Percentiles rank a stretch among this genome's conserved stretches.
phyloP scores from a whole-genome alignment of 2,797 vertebrate species.

The Manis javanica region DNA sequence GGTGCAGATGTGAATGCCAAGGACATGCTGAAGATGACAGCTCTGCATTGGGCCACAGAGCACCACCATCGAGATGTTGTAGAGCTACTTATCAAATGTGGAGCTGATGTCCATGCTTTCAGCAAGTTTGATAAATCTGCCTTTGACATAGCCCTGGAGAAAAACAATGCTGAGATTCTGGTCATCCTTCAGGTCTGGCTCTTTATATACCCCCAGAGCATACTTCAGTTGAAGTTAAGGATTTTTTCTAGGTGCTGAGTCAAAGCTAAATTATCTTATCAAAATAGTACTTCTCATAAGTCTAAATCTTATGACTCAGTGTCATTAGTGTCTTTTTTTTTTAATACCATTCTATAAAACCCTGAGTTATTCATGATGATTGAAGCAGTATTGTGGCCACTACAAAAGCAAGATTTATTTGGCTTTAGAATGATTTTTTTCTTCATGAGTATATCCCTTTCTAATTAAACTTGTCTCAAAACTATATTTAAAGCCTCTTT shows the following conservation, averaged over 20 bases:
- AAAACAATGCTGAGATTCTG: constrained; percentile 92
- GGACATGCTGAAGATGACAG: constrained; percentile 97
- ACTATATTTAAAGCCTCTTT: neutral
- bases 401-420: neutral
- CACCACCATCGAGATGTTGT: constrained; percentile 90
- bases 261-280: constrained; percentile 32
- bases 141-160: constrained; percentile 94
- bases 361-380: neutral
- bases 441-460: constrained; percentile 26
- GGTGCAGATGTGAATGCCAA: constrained; percentile 95
- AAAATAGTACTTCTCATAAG: neutral
- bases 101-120: constrained; percentile 92
- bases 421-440: neutral
- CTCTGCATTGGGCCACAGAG: constrained; percentile 95
- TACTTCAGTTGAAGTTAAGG: neutral
- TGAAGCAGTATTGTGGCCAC: neutral
- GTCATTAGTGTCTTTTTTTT: neutral
- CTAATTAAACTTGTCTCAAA: constrained; percentile 27
- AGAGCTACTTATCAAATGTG: constrained; percentile 91
- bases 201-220: neutral
- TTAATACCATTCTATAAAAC: neutral
- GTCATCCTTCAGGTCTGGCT: constrained; percentile 91
- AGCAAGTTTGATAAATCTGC: constrained; percentile 96
- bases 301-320: neutral
- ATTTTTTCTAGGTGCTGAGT: neutral